Evolutionary conservation across 2,113 vertebrate genomes (phyloP).

Genomic region (Heterotilapia buettikoferi): DNA sequence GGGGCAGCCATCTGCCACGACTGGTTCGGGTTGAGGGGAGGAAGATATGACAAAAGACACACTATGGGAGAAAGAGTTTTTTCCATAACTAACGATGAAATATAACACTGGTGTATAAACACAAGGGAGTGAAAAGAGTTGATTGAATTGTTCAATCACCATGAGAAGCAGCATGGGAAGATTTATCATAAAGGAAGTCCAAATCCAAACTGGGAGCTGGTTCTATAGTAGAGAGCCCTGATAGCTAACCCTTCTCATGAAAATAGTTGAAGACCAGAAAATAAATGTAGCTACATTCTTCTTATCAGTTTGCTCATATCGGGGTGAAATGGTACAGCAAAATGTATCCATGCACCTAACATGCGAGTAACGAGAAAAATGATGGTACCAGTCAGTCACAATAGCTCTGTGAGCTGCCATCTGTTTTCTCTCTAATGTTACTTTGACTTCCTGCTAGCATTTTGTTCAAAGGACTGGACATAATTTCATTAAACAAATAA

Average conservation of each 20-base stretch:
- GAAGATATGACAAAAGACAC: neutral
- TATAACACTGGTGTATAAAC: neutral
- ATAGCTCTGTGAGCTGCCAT: neutral
- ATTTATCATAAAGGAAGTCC: neutral
- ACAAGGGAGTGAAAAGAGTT: neutral
- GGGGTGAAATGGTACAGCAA: neutral
- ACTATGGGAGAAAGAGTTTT: neutral
- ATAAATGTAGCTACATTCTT: neutral
- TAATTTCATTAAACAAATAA: neutral
- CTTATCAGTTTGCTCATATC: neutral
- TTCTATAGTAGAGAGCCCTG: neutral
- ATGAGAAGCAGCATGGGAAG: neutral
- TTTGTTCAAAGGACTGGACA: neutral
- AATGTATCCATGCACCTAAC: neutral
- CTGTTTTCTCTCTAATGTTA: neutral
- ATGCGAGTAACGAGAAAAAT: neutral
- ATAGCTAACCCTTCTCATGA: neutral
- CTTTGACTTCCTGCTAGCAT: neutral
- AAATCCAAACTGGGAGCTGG: neutral
- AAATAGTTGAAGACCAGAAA: neutral
- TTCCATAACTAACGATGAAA: neutral
- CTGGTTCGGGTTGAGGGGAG: neutral
- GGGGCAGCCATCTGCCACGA: neutral
- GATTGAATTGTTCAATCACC: neutral
- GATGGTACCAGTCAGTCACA: neutral